phyloP scores from a whole-genome alignment of 2,888 invertebrate species.

The Agrotis clavis region DNA sequence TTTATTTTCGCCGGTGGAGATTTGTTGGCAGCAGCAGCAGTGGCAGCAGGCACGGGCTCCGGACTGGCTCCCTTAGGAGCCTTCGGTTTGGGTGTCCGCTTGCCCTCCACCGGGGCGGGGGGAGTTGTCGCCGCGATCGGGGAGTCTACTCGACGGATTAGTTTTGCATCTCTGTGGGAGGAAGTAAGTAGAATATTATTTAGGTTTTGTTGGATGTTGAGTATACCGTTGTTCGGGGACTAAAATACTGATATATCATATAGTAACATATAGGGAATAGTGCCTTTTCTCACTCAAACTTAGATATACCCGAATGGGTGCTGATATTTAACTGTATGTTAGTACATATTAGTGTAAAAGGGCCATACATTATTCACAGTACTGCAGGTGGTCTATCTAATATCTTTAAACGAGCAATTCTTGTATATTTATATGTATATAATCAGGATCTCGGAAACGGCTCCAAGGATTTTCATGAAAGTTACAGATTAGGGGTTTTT shows the following conservation, averaged over 20 bases:
- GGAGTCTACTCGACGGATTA: constrained; percentile 82
- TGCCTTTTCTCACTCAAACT: no score
- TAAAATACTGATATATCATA: no score
- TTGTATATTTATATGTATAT: no score
- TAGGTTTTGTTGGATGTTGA: background rate
- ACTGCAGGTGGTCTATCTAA: background rate
- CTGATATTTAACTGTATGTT: no score
- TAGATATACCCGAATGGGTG: no score
- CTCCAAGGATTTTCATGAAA: no score
- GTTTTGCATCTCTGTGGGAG: constrained; percentile 82
- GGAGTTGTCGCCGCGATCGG: constrained; percentile 75
- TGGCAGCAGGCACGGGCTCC: constrained; percentile 77
- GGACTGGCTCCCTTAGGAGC: constrained; percentile 92
- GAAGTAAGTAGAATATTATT: background rate
- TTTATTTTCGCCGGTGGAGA: constrained; percentile 84
- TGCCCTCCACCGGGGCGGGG: constrained; percentile 78
- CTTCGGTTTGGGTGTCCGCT: constrained; percentile 92
- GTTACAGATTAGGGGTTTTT: no score
- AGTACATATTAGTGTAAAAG: background rate
- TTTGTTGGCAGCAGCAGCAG: constrained; percentile 73
- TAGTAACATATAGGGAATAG: no score
- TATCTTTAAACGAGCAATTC: no score
- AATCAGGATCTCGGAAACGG: no score
- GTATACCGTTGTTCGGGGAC: no score
- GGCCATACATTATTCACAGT: background rate